Evolutionary conservation across 2,797 vertebrate species (phyloP).

Genomic region (Chloroceryle amazona): DNA sequence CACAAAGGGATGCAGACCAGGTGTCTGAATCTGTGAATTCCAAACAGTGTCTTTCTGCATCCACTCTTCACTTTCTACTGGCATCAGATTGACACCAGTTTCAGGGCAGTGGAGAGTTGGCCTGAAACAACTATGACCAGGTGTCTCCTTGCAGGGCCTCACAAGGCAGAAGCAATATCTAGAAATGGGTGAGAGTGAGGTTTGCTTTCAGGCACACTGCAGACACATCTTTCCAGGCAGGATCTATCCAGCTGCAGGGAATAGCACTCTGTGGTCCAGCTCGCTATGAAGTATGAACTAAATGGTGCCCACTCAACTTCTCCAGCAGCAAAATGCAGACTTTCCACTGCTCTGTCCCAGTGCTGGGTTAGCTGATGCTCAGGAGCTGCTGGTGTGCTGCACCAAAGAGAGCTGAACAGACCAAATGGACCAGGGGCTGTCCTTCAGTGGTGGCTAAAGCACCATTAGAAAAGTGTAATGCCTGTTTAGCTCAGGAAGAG

Average conservation of each 20-base stretch:
- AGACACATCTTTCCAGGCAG: neutral
- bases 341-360: rapidly evolving
- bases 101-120: neutral
- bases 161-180: neutral
- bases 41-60: neutral
- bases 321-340: rapidly evolving
- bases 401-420: neutral
- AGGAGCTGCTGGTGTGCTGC: neutral
- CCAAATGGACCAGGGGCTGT: neutral
- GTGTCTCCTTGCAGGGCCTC: neutral
- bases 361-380: neutral
- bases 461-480: neutral
- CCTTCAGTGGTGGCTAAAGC: neutral
- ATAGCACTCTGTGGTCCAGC: neutral
- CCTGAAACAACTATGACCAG: neutral
- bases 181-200: neutral
- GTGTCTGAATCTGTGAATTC: neutral
- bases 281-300: neutral
- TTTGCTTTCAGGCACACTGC: neutral
- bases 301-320: neutral
- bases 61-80: neutral
- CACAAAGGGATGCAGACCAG: neutral
- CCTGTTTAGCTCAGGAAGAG: neutral
- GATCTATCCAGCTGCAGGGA: neutral
- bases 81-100: neutral